phyloP scores from a whole-genome alignment of 2,113 vertebrate species.

The Varanus komodoensis region DNA sequence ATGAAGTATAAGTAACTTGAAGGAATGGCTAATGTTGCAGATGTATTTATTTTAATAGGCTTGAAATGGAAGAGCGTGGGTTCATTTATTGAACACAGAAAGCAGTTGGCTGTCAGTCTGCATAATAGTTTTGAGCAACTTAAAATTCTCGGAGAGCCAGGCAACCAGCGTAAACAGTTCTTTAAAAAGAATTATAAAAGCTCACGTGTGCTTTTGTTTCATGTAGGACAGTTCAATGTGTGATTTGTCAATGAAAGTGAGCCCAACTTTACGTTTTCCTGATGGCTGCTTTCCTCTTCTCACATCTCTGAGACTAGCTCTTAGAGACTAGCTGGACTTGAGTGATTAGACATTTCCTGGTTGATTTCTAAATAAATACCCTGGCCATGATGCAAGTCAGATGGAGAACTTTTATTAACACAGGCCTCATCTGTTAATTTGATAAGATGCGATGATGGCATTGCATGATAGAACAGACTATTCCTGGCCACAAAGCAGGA shows the following conservation, averaged over 20 bases:
- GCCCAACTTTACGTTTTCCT: slow-evolving; percentile 32
- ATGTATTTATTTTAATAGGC: slow-evolving; percentile 50
- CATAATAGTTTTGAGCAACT: rapidly evolving
- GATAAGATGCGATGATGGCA: too few relatives aligned
- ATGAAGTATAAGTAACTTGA: slow-evolving; percentile 5
- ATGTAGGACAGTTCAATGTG: background rate
- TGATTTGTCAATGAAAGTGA: background rate
- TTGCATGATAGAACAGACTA: background rate
- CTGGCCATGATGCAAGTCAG: slow-evolving; percentile 66
- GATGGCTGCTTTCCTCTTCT: slow-evolving; percentile 33
- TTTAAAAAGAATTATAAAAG: slow-evolving; percentile 38
- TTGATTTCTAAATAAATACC: slow-evolving; percentile 42
- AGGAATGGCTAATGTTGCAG: slow-evolving; percentile 51
- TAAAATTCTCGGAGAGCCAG: slow-evolving; percentile 49
- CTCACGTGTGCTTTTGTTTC: background rate
- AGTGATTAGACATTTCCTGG: slow-evolving; percentile 50
- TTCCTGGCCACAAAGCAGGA: background rate
- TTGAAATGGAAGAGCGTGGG: background rate
- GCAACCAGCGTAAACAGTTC: slow-evolving; percentile 43
- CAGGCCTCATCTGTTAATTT: slow-evolving; percentile 40
- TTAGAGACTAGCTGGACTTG: slow-evolving; percentile 32
- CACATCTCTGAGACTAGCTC: slow-evolving; percentile 12
- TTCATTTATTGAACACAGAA: slow-evolving; percentile 64
- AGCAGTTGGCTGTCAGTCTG: slow-evolving; percentile 51
- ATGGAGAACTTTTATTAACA: slow-evolving; percentile 56